Evolutionary conservation across 2,797 vertebrate genomes (phyloP), one percentile per base, ranked within the genome.

Genomic region (Hippopotamyrus pictus): DNA sequence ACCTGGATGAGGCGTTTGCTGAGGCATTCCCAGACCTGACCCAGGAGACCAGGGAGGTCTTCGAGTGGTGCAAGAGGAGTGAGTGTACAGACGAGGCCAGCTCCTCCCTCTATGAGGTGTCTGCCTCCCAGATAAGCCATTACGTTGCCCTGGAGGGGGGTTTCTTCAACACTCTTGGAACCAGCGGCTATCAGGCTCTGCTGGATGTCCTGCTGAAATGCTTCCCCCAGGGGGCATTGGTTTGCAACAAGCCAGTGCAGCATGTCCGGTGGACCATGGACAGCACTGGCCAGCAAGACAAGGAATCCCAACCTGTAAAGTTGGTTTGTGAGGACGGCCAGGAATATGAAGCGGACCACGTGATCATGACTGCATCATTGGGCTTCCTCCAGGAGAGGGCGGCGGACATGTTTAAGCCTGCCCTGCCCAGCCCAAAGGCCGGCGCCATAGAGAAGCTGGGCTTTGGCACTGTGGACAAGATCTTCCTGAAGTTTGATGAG

Each of bases 41-140:
- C 22, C 82, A 92, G 53, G 91, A 90, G 1, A 89, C 65, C 3
- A 69, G 53, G n/a, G 91, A 88, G 29, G 87, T 95, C 33, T 95
- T 91, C 46, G 94, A 95, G 88, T 95, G 94, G 94, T 95, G 94
- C 82, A 95, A 95, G 83, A 93, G 93, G 57, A 90, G 14, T 0
- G 94, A 94, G 89, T 95, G 94, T 46, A 93, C 94, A 12, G 94
- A 95, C 4, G 94, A 94, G 62, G 94, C 94, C 59, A 91, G 93
- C 86, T 93, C 94, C 79, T 94, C 93, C 50, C 93, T 95, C 6
- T 95, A 94, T 79, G 94, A 95, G 86, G 92, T 94, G 89, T 94
- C 94, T 41, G 93, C 92, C 46, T 90, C 90, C 22, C 91, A 93
- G 89, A 89, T 91, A 25, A 90, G 92, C 14, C 88, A 94, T 29